Evolutionary conservation across 2,888 invertebrate genomes (phyloP).

Genomic region (Masnerella sp.): DNA sequence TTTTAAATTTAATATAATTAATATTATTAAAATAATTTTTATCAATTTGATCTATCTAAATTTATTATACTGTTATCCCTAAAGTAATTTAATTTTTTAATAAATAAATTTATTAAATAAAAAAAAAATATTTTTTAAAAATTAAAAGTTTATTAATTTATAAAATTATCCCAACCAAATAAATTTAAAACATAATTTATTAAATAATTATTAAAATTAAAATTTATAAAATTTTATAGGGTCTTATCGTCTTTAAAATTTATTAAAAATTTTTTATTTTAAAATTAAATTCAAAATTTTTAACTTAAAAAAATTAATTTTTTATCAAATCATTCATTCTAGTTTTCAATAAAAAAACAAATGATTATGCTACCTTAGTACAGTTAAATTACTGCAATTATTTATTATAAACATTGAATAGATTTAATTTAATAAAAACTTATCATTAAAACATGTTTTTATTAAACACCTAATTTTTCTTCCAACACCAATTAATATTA

Average conservation of each 20-base stretch:
- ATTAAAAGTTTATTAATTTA: conserved; percentile 81
- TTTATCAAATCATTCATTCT: conserved; percentile 87
- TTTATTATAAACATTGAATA: conserved; percentile 87
- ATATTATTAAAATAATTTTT: too few species aligned
- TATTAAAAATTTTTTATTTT: conserved; percentile 84
- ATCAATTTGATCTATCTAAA: conserved; percentile 86
- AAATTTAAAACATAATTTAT: conserved; percentile 77
- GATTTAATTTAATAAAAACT: conserved; percentile 83
- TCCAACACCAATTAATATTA: conserved; percentile 82
- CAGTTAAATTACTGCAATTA: conserved; percentile 88
- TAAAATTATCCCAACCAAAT: conserved; percentile 84
- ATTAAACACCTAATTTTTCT: conserved; percentile 86
- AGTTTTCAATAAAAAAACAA: conserved; percentile 89
- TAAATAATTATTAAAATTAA: conserved; percentile 43
- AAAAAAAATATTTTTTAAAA: conserved; percentile 79
- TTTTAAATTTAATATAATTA: too few species aligned
- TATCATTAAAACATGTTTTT: conserved; percentile 86
- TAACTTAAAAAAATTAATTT: conserved; percentile 81
- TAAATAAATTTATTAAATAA: conserved; percentile 17
- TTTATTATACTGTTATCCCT: conserved; percentile 92
- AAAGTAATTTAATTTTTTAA: conserved; percentile 85
- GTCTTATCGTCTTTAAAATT: conserved; percentile 86
- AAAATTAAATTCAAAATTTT: conserved; percentile 80
- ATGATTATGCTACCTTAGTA: conserved; percentile 90
- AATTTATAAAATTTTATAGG: conserved; percentile 85